Percentiles rank a stretch among this genome's conserved stretches.
Conservation (phyloP, 2,113 vertebrate species). For the Pungitius pungitius region DNA sequence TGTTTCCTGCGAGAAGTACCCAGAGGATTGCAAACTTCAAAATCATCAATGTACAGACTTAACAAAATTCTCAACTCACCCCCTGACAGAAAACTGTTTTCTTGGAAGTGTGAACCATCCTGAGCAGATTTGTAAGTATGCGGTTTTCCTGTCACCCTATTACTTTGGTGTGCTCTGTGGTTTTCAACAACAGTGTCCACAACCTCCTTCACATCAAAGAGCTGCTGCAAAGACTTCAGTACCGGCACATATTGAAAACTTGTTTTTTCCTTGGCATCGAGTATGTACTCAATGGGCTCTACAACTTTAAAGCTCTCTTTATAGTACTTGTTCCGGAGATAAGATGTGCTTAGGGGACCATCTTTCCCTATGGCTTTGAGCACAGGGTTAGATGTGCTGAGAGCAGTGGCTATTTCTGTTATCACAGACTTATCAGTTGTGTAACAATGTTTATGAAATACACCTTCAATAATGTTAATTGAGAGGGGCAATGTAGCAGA, state of each 20-base stretch:
- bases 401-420: conserved; percentile 24
- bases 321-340: conserved; percentile 43
- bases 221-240: conserved; percentile 38
- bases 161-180: conserved; percentile 30
- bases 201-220: conserved; percentile 38
- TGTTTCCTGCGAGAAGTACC: conserved; percentile 39
- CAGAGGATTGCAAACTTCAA: conserved; percentile 21
- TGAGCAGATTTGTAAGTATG: conserved; percentile 20
- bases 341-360: conserved; percentile 21
- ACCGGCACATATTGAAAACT: conserved; percentile 59
- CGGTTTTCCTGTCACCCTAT: background rate
- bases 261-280: conserved; percentile 46
- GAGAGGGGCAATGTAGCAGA: conserved; percentile 13
- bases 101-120: conserved; percentile 38
- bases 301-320: conserved; percentile 37
- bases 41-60: conserved; percentile 7
- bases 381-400: conserved; percentile 12
- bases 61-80: conserved; percentile 21
- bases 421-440: conserved; percentile 19
- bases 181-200: conserved; percentile 31
- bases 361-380: conserved; percentile 27
- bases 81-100: conserved; percentile 41
- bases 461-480: background rate
- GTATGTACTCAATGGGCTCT: conserved; percentile 49
- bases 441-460: conserved; percentile 23